Evolutionary conservation across 1,140 invertebrate genomes (phyloP), one percentile per base, ranked within the genome.

Genomic region (Scaptomyza graminum): DNA sequence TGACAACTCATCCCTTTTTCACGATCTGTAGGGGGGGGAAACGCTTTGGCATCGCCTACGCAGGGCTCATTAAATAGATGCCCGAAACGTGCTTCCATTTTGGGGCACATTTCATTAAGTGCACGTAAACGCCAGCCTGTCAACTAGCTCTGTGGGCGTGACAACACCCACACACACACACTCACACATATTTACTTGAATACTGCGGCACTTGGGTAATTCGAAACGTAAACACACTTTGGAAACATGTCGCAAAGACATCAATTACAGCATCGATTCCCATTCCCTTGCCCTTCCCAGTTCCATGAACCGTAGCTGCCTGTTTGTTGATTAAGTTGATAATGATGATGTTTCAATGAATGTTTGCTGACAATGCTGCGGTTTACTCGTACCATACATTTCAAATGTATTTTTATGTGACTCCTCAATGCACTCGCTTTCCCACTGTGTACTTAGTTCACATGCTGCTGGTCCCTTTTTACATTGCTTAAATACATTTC

Each of bases 101-200:
- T 87, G 74, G 71, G 78, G 82, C 78, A 85, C 82, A 85, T 85
- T 85, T 85, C 82, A 87, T 85, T 85, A 85, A 85, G 83, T 85
- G 82, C 82, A 85, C 82, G 82, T 85, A 85, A 85, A 82, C 74
- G 78, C 67, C 82, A 72, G 82, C 44, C 69, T 85, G 82, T 81
- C 82, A 85, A 82, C 82, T 81, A 69, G 67, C 66, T 65, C 5
- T 65, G 63, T 60, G 65, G 82, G 80, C 64, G 79, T 83, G 79
- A 72, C 52, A 65, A 25, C 16, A 9, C 11, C 12, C 25, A 6
- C 16, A 31, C 34, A 25, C 28, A 25, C 12, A 49, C 52, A 66
- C 18, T 64, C 37, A 54, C 43, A 52, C 37, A 49, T 1, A 6
- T 16, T 44, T 54, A 66, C 63, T 52, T 66, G 47, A 41, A 62